phyloP scores from a whole-genome alignment of 2,113 vertebrate species.

The Amphiprion ocellaris region DNA sequence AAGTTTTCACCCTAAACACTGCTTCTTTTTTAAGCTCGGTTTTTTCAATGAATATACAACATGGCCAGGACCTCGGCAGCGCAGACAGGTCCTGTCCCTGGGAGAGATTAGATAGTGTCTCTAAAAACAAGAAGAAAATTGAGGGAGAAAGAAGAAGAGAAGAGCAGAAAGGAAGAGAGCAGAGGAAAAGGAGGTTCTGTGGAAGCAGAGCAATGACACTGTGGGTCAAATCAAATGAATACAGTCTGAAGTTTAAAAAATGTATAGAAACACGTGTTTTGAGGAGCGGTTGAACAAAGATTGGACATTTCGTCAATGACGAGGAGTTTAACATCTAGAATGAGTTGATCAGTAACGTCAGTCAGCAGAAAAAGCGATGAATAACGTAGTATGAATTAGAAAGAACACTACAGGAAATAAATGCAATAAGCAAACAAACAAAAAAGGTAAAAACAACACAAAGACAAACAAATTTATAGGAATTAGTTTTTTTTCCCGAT shows the following conservation, averaged over 20 bases:
- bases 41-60: constrained; percentile 98
- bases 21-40: constrained; percentile 81
- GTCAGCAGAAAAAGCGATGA: background rate
- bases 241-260: constrained; percentile 1
- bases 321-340: background rate
- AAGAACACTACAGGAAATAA: background rate
- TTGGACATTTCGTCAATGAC: background rate
- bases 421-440: background rate
- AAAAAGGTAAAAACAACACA: no score
- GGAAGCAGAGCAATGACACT: constrained; percentile 36
- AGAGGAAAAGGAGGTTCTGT: constrained; percentile 32
- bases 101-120: constrained; percentile 77
- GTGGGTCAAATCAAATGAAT: constrained; percentile 46
- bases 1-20: constrained; percentile 94
- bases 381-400: background rate
- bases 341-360: constrained; percentile 15
- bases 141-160: constrained; percentile 56
- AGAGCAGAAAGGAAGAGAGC: constrained; percentile 38
- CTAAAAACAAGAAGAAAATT: constrained; percentile 63
- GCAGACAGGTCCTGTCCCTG: constrained; percentile 85
- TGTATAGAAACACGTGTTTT: background rate
- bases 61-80: constrained; percentile 92
- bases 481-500: background rate
- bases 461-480: no score
- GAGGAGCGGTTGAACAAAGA: background rate